Evolutionary conservation across 1,140 invertebrate species (phyloP), one percentile per base, ranked within the genome.

Genomic region (Lordiphosa stackelbergi): DNA sequence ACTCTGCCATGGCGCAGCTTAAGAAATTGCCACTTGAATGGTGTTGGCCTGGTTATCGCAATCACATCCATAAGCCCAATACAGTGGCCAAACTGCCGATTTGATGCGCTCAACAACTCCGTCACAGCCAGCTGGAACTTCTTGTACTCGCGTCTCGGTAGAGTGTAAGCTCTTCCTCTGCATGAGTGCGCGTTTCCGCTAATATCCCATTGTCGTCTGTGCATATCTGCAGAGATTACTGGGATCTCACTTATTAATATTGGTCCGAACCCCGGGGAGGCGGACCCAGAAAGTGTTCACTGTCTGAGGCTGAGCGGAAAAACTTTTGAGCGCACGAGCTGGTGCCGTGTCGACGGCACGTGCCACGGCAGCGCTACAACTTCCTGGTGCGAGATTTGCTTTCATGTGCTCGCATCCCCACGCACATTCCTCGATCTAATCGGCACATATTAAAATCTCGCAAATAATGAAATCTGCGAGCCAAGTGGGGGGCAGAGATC

Each of bases 371-470:
- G 52, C 16, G 73, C 28, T 42, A 42, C 55, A 64, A 61, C 38
- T 69, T 78, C 69, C 73, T 73, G 57, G 28, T 35, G 61, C 31
- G 62, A 65, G 58, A 73, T 46, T 59, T 45, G 31, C 63, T 79
- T 74, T 60, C 43, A 79, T 59, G 48, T 40, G 43, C 57, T 45
- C 28, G 45, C 13, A 42, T 40, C 48, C 51, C 49, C 37, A 43
- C 31, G 43, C 16, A 34, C 37, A 51, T 40, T 58, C 48, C 40
- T 48, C 53, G 71, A 74, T 74, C 22, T 68, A 77, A 77, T 77
- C 73, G 62, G 11, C n/a, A 62, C 46, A 71, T 68, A 81, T 81
- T 75, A 69, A 74, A 74, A 70, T 66, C 11, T 13, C 36, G 19
- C 41, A 13, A 49, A 46, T 45, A 49, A 34, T 16, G 55, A 38